A percentile compares a stretch with the other conserved stretches of the same genome.
Conservation (phyloP, 2,113 vertebrate species). For the Danio rerio region DNA sequence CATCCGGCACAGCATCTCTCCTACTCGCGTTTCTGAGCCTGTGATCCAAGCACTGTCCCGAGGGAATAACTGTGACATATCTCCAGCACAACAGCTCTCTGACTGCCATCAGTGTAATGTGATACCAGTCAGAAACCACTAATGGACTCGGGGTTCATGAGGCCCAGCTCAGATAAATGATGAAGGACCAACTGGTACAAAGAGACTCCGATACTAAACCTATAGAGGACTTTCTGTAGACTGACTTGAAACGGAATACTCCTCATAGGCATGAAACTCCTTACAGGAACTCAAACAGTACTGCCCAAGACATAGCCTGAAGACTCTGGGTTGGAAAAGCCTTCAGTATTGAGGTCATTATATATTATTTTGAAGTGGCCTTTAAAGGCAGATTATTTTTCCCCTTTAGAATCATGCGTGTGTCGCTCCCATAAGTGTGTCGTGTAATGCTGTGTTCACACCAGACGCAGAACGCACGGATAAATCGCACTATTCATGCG, state of each 20-base stretch:
- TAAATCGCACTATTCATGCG: too few species aligned
- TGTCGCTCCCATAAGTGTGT: too few species aligned
- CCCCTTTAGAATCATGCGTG: too few species aligned
- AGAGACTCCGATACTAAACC: background rate
- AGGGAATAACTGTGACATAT: constrained; percentile 34
- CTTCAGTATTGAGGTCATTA: too few species aligned
- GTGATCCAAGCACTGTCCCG: constrained; percentile 17
- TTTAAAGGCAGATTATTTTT: too few species aligned
- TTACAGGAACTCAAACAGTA: background rate
- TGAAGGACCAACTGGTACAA: background rate
- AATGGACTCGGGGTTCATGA: constrained; percentile 34
- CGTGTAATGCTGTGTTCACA: too few species aligned
- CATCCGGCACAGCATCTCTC: background rate
- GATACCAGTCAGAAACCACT: constrained; percentile 41
- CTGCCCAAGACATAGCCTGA: background rate
- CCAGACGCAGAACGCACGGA: too few species aligned
- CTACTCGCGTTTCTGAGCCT: background rate
- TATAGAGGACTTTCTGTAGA: background rate
- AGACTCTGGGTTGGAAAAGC: too few species aligned
- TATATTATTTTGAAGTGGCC: too few species aligned
- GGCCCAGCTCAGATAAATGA: background rate
- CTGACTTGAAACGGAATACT: background rate
- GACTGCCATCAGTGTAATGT: constrained; percentile 49
- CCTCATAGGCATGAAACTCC: background rate
- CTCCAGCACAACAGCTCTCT: constrained; percentile 32